A percentile compares a stretch with the other conserved stretches of the same genome.
These are phyloP conservation scores for Protodeltote pygarga DNA, from an alignment of 2,888 invertebrate species.

Conservation along the genomic window DNA sequence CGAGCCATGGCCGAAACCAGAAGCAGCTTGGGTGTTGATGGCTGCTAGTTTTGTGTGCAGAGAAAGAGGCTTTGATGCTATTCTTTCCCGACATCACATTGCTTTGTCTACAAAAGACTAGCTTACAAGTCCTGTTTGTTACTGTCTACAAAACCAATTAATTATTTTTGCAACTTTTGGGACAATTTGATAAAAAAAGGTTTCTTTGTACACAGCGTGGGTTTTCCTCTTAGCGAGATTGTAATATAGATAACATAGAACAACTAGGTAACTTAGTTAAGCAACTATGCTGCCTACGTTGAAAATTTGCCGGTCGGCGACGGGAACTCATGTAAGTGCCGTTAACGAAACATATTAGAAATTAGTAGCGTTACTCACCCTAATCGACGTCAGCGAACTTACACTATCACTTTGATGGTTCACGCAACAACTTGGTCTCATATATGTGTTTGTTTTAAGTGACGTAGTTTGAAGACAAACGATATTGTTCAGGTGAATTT, in stretches of 20 bases:
- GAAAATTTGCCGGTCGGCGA: conserved; percentile 68
- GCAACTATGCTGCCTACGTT: conserved; percentile 71
- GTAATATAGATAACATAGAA: conserved; percentile 69
- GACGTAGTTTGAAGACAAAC: conserved; percentile 44
- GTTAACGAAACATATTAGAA: conserved; percentile 82
- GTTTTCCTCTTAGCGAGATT: conserved; percentile 16
- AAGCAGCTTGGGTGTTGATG: no score
- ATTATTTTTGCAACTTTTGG: no score
- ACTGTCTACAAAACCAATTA: no score
- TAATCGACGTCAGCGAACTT: conserved; percentile 76
- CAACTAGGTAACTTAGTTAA: conserved; percentile 70
- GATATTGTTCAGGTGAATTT: conserved; percentile 29
- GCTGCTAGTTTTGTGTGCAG: no score
- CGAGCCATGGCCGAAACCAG: no score
- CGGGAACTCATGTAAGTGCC: conserved; percentile 75
- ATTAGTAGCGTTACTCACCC: conserved; percentile 78
- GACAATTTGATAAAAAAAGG: background rate
- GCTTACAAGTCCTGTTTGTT: no score
- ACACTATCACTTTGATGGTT: conserved; percentile 71
- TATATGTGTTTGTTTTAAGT: conserved; percentile 47
- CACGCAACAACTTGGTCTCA: conserved; percentile 48
- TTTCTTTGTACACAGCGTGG: conserved; percentile 8
- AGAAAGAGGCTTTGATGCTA: no score
- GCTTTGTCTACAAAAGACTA: no score
- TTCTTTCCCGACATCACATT: no score